Conservation (phyloP, 1,140 invertebrate species). For the Hycleus cichorii region DNA sequence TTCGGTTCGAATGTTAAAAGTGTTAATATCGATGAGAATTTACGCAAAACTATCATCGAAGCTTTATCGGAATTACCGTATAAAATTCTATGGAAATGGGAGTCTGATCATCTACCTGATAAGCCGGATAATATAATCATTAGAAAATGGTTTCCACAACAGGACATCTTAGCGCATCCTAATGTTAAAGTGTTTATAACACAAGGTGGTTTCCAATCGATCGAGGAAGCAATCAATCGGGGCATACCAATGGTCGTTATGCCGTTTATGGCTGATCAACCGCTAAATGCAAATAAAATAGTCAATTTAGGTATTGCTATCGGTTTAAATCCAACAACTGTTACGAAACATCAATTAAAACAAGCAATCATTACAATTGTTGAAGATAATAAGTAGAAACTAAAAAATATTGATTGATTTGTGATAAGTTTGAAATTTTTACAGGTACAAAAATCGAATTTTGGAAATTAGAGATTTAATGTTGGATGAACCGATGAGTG, state of each 20-base stretch:
- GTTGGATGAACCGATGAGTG: constrained; percentile 15
- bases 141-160: constrained; percentile 62
- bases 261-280: constrained; percentile 37
- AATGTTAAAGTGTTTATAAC: constrained; percentile 43
- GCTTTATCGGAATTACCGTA: constrained; percentile 45
- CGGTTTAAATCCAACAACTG: constrained; percentile 25
- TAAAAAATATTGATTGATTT: neutral
- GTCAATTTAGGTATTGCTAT: constrained; percentile 31
- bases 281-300: constrained; percentile 26
- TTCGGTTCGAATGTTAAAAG: constrained; percentile 45
- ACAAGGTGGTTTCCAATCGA: constrained; percentile 48
- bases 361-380: constrained; percentile 25
- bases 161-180: constrained; percentile 51
- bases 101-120: constrained; percentile 45
- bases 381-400: constrained; percentile 5
- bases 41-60: constrained; percentile 37
- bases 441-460: constrained; percentile 10
- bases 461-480: constrained; percentile 5
- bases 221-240: constrained; percentile 41
- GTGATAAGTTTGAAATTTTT: constrained; percentile 3
- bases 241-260: constrained; percentile 47
- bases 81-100: constrained; percentile 47
- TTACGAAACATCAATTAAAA: constrained; percentile 31
- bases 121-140: constrained; percentile 54
- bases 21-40: constrained; percentile 36